Conservation (phyloP, 2,113 vertebrate genomes). For the Daboia siamensis region DNA sequence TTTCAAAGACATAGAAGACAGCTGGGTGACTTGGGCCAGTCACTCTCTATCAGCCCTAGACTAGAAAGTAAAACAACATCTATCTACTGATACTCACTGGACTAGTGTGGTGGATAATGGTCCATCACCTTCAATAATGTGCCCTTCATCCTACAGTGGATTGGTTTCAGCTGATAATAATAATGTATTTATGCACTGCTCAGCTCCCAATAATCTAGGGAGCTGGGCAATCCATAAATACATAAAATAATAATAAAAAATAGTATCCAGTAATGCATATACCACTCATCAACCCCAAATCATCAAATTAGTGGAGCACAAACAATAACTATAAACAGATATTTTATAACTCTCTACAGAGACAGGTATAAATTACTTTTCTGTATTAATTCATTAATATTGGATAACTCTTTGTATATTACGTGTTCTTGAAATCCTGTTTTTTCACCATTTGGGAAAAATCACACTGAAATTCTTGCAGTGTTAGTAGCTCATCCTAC, state of each 20-base stretch:
- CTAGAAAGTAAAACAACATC: background rate
- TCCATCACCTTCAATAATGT: background rate
- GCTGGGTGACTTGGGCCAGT: background rate
- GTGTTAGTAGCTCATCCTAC: background rate
- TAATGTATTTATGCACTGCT: background rate
- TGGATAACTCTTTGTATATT: background rate
- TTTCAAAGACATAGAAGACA: background rate
- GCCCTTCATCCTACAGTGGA: background rate
- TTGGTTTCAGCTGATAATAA: background rate
- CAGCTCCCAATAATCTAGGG: background rate
- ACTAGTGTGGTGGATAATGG: background rate
- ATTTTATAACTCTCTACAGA: background rate
- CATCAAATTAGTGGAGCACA: background rate
- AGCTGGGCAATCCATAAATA: no score
- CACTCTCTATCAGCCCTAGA: background rate
- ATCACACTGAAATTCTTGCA: background rate
- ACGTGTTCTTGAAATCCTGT: background rate
- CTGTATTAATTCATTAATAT: background rate
- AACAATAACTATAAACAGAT: background rate
- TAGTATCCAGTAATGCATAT: background rate
- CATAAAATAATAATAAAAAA: background rate
- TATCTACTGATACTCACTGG: background rate
- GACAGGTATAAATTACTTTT: background rate
- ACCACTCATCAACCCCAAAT: background rate
- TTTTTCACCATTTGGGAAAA: background rate